Evolutionary conservation across 2,113 vertebrate species (phyloP).

Genomic region (Chaenogobius annularis): DNA sequence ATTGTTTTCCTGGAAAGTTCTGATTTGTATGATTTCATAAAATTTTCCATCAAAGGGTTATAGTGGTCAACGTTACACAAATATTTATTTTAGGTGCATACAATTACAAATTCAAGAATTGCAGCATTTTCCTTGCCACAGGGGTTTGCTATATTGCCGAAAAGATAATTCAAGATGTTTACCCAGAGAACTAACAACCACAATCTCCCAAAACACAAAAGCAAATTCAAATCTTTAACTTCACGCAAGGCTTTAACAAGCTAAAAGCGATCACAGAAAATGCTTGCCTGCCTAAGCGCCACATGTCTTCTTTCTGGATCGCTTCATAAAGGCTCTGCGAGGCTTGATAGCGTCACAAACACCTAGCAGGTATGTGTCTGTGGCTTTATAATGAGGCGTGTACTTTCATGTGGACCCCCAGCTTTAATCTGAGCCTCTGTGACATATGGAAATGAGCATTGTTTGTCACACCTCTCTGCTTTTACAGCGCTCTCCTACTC

Average conservation of each 20-base stretch:
- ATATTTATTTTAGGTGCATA: too few species aligned
- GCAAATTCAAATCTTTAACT: not conserved
- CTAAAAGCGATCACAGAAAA: not conserved
- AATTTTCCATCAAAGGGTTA: too few species aligned
- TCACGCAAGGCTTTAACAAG: not conserved
- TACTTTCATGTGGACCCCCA: constrained; percentile 43
- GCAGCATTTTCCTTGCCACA: not conserved
- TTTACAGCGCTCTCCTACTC: not conserved
- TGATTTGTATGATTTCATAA: too few species aligned
- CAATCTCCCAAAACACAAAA: not conserved
- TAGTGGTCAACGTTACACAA: too few species aligned
- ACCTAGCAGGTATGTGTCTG: constrained; percentile 33
- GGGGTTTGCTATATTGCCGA: not conserved
- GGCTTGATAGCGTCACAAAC: constrained; percentile 40
- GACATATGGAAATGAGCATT: constrained; percentile 28
- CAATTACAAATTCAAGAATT: too few species aligned
- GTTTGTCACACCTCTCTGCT: constrained; percentile 11
- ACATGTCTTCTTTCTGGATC: not conserved
- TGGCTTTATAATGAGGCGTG: constrained; percentile 46
- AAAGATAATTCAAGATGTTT: not conserved
- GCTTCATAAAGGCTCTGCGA: not conserved
- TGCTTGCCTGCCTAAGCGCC: not conserved
- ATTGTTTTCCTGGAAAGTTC: too few species aligned
- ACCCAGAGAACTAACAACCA: not conserved
- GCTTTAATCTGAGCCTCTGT: constrained; percentile 31